Base-by-base conservation (phyloP, 2,888 invertebrate genomes). In the Entomobrya proxima region DNA sequence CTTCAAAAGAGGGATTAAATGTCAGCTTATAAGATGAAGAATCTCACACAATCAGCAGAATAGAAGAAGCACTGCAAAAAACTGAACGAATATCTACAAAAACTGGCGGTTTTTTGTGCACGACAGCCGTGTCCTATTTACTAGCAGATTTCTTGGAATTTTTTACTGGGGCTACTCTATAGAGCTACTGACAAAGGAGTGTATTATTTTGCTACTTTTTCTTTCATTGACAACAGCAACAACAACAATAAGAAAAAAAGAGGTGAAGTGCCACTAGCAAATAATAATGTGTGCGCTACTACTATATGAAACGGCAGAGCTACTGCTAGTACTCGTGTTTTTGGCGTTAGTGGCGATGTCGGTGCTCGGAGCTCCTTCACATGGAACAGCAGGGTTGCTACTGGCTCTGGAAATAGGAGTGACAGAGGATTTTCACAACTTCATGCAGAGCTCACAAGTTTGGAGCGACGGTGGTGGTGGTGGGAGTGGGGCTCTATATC, bases 1-100 rank as follows among this genome's bases (percentile, higher is more conserved):
- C 81, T 81, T 81, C 74, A 81, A 81, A 81, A 74, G 74, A 81
- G 37, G 74, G 72, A 81, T 81, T 81, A 81, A 40, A 74, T 55
- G 74, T 61, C 40, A 74, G 78, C 58, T 81, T 74, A 64, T 32
- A 64, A 52, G 55, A 52, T 69, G 40, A 80, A n/a, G 69, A 55
- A 30, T 40, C 35, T 1, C 58, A 58, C 32, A 52, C 55, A 6
- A 55, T 40, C 40, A 55, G 40, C 55, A 40, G 61, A 30, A 64
- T 35, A 32, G n/a, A 18, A 47, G 27, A 72, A 72, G 72, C 72
- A 24, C 40, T 47, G 32, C 15, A 15, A 44, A 0, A 2, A 27
- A 40, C 47, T 64, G 21, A 3, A 11, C 64, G 18, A 35, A 37
- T 64, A 50, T 18, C n/a, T n/a, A n/a, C n/a, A n/a, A 50, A 13